Conservation (phyloP, 2,797 vertebrate species). For the Hydrocynus forskahlii region DNA sequence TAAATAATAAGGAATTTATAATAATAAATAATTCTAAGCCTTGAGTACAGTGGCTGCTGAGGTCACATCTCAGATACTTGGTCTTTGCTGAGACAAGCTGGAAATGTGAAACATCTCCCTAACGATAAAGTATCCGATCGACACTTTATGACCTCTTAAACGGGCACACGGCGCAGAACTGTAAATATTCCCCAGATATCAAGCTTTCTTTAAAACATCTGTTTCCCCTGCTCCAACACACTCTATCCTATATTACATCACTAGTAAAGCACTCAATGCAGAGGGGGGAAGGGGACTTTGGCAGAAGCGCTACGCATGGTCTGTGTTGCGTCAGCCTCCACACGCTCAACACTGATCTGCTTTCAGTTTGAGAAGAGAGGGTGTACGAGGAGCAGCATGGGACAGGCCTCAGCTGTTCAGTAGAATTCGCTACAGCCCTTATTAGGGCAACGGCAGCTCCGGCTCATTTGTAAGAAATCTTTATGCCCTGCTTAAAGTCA, state of each 20-base stretch:
- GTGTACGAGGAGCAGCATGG: conserved; percentile 54
- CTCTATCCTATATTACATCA: conserved; percentile 53
- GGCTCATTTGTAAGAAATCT: conserved; percentile 5
- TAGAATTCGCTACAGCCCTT: background rate
- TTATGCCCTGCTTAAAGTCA: conserved; percentile 43
- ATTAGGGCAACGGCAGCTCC: conserved; percentile 7
- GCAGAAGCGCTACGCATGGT: conserved; percentile 26
- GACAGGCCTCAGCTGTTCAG: conserved; percentile 16
- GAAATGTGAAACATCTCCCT: background rate
- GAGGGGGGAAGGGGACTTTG: conserved; percentile 44
- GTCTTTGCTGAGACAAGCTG: background rate
- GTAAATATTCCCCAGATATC: conserved; percentile 55
- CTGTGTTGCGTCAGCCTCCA: conserved; percentile 72
- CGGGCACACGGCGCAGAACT: conserved; percentile 38
- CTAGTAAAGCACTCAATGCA: conserved; percentile 50
- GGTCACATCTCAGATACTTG: background rate
- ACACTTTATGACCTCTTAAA: conserved; percentile 17
- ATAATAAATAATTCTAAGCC: no score
- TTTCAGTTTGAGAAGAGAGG: conserved; percentile 49
- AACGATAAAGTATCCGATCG: background rate
- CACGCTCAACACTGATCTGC: conserved; percentile 58
- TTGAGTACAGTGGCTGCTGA: background rate
- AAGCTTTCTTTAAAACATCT: conserved; percentile 60
- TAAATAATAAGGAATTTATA: no score
- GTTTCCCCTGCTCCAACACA: conserved; percentile 40